Evolutionary conservation across 2,113 vertebrate species (phyloP).

Genomic region (Taurulus bubalis): DNA sequence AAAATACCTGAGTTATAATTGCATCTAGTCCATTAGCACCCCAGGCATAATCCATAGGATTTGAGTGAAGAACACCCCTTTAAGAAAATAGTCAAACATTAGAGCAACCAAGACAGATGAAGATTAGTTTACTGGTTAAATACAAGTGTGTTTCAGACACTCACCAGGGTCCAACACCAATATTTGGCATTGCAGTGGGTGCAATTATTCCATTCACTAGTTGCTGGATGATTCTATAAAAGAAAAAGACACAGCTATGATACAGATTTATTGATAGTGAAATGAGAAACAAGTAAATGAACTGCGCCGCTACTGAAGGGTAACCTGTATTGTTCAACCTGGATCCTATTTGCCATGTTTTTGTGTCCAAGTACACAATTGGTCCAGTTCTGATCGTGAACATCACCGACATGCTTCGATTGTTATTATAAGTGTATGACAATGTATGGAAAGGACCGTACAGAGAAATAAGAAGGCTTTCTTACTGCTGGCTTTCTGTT

Average conservation of each 20-base stretch:
- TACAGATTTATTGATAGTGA: not conserved
- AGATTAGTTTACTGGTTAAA: not conserved
- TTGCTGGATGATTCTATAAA: slow-evolving; percentile 94
- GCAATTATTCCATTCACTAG: slow-evolving; percentile 96
- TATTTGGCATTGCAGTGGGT: slow-evolving; percentile 93
- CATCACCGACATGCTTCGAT: too few species aligned
- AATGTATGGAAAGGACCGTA: not conserved
- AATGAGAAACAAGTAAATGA: not conserved
- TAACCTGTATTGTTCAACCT: not conserved
- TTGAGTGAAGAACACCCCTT: slow-evolving; percentile 97
- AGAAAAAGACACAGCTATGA: slow-evolving; percentile 35
- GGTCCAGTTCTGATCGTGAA: not conserved
- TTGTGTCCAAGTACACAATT: not conserved
- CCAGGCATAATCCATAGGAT: slow-evolving; percentile 98
- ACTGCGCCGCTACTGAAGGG: not conserved
- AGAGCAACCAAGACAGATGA: not conserved
- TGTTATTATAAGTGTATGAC: not conserved
- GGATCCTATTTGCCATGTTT: not conserved
- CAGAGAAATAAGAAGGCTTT: not conserved
- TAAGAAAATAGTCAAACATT: slow-evolving; percentile 31
- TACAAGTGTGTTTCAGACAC: slow-evolving; percentile 60
- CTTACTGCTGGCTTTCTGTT: too few species aligned
- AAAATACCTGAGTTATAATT: slow-evolving; percentile 94
- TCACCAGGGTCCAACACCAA: slow-evolving; percentile 96
- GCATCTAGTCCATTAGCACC: slow-evolving; percentile 95